phyloP scores from a whole-genome alignment of 2,797 vertebrate genomes.

The Eleutherodactylus coqui region DNA sequence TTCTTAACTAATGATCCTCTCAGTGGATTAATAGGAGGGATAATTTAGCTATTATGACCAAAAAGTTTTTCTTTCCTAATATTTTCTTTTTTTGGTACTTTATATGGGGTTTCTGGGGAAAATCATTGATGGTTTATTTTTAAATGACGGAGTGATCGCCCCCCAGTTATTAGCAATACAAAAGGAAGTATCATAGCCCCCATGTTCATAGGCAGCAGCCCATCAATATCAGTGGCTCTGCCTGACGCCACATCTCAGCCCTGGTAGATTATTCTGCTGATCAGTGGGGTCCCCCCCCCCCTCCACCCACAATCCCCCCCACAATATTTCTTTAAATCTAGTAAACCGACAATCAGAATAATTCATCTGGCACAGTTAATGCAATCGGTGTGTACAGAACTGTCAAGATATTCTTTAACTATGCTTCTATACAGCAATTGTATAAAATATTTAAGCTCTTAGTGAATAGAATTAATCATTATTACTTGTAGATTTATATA shows the following conservation, averaged over 20 bases:
- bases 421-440: slow-evolving; percentile 15
- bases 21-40: neutral
- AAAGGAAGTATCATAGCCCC: neutral
- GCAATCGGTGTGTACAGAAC: neutral
- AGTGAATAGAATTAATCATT: slow-evolving; percentile 25
- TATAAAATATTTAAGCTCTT: slow-evolving; percentile 37
- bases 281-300: neutral
- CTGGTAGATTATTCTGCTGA: neutral
- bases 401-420: neutral
- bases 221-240: neutral
- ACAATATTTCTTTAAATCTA: neutral
- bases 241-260: neutral
- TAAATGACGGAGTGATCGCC: neutral
- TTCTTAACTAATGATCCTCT: neutral
- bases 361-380: neutral
- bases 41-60: neutral
- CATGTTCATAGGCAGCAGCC: neutral
- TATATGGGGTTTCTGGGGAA: neutral
- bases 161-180: neutral
- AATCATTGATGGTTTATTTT: neutral
- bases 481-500: slow-evolving; percentile 27
- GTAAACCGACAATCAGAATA: neutral
- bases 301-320: neutral
- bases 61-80: neutral
- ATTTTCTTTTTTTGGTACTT: neutral